These are phyloP conservation scores for Leucania comma DNA, from an alignment of 2,888 invertebrate species.

Conservation along the genomic window DNA sequence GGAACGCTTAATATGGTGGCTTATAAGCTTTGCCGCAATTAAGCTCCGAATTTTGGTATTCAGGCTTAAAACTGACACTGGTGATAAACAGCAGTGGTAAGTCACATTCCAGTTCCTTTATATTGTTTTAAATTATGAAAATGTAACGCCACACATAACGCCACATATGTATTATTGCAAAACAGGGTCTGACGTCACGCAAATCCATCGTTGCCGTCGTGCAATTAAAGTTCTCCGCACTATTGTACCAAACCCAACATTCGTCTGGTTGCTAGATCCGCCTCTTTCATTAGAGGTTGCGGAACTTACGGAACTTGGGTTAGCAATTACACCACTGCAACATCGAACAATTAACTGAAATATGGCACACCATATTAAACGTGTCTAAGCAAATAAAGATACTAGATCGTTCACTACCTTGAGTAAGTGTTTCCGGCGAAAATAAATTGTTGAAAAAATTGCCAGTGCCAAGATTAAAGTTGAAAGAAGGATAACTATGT, in stretches of 20 bases:
- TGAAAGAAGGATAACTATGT: not conserved
- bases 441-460: not conserved
- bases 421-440: not conserved
- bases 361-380: not conserved
- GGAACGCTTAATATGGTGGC: not conserved
- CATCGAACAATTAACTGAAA: not conserved
- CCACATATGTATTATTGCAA: not conserved
- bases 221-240: too few relatives aligned
- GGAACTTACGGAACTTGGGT: not conserved
- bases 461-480: not conserved
- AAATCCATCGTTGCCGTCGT: too few relatives aligned
- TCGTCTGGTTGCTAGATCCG: not conserved
- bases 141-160: not conserved
- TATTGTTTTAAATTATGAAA: not conserved
- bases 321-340: not conserved
- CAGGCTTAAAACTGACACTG: not conserved
- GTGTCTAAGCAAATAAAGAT: not conserved
- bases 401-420: constrained; percentile 2
- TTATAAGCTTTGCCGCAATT: too few relatives aligned
- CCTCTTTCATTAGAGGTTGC: not conserved
- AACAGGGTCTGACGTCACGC: not conserved
- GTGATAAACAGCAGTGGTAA: not conserved
- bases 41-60: too few relatives aligned
- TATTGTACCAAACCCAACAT: not conserved
- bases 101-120: too few relatives aligned